Evolutionary conservation across 2,113 vertebrate species (phyloP), one percentile per base, ranked within the genome.

Genomic region (Typhlomys cinereus): DNA sequence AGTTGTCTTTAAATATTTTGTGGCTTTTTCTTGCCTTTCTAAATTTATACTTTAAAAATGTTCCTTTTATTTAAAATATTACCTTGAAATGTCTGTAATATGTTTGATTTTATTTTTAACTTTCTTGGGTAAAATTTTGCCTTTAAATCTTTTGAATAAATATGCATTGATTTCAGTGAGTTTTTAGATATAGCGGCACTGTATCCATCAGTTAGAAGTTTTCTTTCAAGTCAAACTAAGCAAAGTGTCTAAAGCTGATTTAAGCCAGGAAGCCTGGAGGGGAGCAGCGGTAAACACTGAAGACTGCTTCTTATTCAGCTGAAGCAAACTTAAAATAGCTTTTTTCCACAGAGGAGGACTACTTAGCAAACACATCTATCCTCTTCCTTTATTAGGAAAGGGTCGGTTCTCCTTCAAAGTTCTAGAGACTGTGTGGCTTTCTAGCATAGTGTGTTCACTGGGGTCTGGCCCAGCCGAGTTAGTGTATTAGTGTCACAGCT

Each of bases 31-130:
- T 13, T 59, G 27, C 69, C 54, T 84, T 92, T 92, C 67, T 52
- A 92, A 73, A 48, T 93, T 85, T 76, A 85, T 34, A 48, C 36
- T 90, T 89, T 80, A 91, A 62, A n/a, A 75, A 62, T 67, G 6
- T 85, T 90, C 46, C 17, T 70, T 17, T 87, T 94, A 91, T 80
- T 86, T 91, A 89, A 91, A 93, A 76, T 29, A 52, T 67, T n/a
- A 31, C 84, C 31, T 74, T 66, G 14, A 34, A 75, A 88, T 89
- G 25, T 62, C 46, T 81, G 21, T 15, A 39, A 15, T 81, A 50
- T 90, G 14, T 75, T 95, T 95, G 61, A 57, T 94, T 93, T 95
- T 79, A n/a, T 74, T 85, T 79, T 92, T 93, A 52, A 87, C 39
- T 90, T 85, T 85, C 59, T 85, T 83, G 61, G 66, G 69, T 91